Evolutionary conservation across 2,888 invertebrate species (phyloP).

Genomic region (Glaucopsyche alexis): DNA sequence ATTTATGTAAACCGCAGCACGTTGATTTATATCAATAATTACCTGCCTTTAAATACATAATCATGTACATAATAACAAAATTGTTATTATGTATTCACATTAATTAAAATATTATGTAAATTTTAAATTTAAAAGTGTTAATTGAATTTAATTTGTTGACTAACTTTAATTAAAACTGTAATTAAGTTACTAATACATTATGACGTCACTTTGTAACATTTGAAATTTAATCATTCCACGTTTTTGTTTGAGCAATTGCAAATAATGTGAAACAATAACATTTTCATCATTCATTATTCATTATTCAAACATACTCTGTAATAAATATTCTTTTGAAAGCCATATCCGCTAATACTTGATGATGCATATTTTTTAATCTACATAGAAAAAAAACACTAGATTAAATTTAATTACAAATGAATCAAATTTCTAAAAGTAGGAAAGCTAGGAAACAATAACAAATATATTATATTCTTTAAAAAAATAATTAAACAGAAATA

Average conservation of each 20-base stretch:
- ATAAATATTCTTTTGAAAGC: neutral
- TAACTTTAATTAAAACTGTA: neutral
- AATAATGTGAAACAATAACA: conserved; percentile 20
- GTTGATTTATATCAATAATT: neutral
- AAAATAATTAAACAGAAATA: no score
- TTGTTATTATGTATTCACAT: no score
- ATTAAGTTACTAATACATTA: neutral
- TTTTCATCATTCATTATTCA: conserved; percentile 2
- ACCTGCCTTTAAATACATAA: neutral
- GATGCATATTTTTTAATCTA: no score
- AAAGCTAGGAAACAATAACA: no score
- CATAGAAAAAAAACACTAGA: no score
- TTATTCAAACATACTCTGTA: neutral
- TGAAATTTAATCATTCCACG: conserved; percentile 30
- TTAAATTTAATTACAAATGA: no score
- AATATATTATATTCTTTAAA: no score
- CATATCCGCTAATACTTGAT: neutral
- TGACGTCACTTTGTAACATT: neutral
- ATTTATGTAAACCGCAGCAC: neutral
- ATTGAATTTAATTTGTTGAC: conserved; percentile 21
- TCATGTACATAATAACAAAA: neutral
- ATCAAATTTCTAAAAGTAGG: no score
- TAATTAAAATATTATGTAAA: conserved; percentile 11
- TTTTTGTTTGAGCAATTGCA: conserved; percentile 30
- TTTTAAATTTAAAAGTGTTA: conserved; percentile 14